A percentile compares a stretch with the other conserved stretches of the same genome.
phyloP scores from a whole-genome alignment of 2,888 invertebrate species.

The Tanaodytes sp. region DNA sequence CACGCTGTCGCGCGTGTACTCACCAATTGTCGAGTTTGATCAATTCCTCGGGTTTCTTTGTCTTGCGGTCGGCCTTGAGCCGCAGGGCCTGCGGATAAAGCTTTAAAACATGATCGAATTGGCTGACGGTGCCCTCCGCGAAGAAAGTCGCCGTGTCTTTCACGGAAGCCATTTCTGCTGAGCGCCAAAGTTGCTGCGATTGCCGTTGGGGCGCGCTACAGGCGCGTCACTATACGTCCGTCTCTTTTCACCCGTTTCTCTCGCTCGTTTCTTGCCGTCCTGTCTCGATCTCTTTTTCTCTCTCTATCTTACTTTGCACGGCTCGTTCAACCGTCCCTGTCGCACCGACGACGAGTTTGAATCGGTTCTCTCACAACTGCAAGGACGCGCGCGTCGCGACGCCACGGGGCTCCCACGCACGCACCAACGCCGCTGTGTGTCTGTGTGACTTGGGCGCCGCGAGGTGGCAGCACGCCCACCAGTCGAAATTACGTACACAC shows the following conservation, averaged over 20 bases:
- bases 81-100: constrained; percentile 92
- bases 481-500: constrained; percentile 1
- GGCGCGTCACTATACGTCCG: constrained; percentile 55
- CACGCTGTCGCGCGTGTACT: constrained; percentile 73
- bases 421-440: background rate
- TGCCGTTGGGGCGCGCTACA: constrained; percentile 62
- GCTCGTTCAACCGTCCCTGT: no score
- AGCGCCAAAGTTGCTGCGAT: constrained; percentile 60
- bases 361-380: constrained; percentile 11
- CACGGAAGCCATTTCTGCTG: constrained; percentile 85
- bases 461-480: constrained; percentile 49
- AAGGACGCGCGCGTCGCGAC: constrained; percentile 45
- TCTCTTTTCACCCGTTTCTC: constrained; percentile 28
- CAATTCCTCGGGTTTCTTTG: constrained; percentile 94
- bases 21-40: constrained; percentile 96
- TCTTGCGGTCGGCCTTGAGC: constrained; percentile 91
- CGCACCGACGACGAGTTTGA: no score
- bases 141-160: constrained; percentile 95
- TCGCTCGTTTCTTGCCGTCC: background rate
- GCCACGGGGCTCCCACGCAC: constrained; percentile 25
- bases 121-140: constrained; percentile 88
- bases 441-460: constrained; percentile 11
- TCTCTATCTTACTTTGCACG: no score
- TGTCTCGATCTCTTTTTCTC: no score
- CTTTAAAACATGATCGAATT: constrained; percentile 90